Evolutionary conservation across 30 jellyfish, hydroid and myxozoan genomes (phyloP).

Genomic region (Hydra vulgaris): DNA sequence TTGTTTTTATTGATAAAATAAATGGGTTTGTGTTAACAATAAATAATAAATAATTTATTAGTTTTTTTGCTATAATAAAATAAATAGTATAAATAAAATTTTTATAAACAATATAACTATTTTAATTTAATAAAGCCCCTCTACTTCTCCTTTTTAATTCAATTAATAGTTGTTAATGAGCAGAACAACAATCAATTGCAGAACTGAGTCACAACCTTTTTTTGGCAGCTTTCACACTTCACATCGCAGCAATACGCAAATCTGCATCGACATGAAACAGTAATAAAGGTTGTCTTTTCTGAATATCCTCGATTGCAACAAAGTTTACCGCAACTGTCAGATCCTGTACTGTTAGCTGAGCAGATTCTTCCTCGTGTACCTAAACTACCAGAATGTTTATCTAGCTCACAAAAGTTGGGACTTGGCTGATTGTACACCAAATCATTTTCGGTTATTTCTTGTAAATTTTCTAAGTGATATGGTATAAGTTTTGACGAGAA

Average conservation of each 20-base stretch:
- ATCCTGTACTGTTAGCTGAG: constrained; percentile 41
- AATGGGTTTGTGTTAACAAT: too few relatives aligned
- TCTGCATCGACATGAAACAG: constrained; percentile 59
- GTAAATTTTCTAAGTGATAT: constrained; percentile 6
- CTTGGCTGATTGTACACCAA: constrained; percentile 68
- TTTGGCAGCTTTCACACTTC: constrained; percentile 50
- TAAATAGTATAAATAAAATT: too few relatives aligned
- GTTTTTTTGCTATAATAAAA: too few relatives aligned
- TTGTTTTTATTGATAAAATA: too few relatives aligned
- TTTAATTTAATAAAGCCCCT: too few relatives aligned
- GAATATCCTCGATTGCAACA: constrained; percentile 82
- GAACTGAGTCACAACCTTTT: background rate
- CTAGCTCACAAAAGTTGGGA: constrained; percentile 64
- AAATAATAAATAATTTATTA: too few relatives aligned
- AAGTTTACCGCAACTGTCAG: constrained; percentile 48
- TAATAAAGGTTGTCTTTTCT: constrained; percentile 10
- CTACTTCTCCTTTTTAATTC: too few relatives aligned
- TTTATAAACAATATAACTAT: too few relatives aligned
- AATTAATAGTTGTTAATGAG: too few relatives aligned
- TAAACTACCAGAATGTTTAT: constrained; percentile 46
- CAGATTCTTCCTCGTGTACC: constrained; percentile 85
- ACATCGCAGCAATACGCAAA: constrained; percentile 77
- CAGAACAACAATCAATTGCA: constrained; percentile 5
- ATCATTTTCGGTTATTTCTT: constrained; percentile 50
- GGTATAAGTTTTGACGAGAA: background rate